phyloP scores from a whole-genome alignment of 1,140 invertebrate species.

The Drosophila miranda region DNA sequence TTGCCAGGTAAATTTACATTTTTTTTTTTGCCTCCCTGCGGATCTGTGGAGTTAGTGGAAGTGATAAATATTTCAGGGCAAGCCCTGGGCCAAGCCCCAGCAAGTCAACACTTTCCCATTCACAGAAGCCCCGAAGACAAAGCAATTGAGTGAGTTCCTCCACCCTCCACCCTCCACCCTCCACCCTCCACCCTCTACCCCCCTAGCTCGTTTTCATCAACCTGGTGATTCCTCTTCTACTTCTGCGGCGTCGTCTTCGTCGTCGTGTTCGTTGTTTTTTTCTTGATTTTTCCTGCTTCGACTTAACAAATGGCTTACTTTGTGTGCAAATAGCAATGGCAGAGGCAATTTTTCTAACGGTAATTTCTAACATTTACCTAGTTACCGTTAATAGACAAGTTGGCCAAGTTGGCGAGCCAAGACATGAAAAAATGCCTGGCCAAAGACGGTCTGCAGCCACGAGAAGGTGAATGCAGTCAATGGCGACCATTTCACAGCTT shows the following conservation, averaged over 20 bases:
- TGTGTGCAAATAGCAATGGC: conserved; percentile 49
- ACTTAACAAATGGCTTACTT: conserved; percentile 57
- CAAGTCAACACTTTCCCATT: conserved; percentile 51
- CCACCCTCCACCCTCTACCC: no score
- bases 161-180: no score
- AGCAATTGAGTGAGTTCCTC: neutral
- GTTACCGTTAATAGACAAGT: conserved; percentile 80
- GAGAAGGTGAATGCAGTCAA: conserved; percentile 10
- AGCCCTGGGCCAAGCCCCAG: neutral
- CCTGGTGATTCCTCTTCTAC: conserved; percentile 11
- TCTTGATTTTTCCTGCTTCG: conserved; percentile 15
- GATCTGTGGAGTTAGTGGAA: conserved; percentile 36
- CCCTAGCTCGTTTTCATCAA: neutral
- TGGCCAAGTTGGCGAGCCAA: conserved; percentile 74
- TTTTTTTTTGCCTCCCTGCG: conserved; percentile 11
- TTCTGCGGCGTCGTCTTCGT: neutral
- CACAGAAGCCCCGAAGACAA: conserved; percentile 18
- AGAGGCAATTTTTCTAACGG: conserved; percentile 76
- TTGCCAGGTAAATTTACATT: conserved; percentile 27
- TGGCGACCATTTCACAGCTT: conserved; percentile 71
- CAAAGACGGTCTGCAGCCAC: neutral
- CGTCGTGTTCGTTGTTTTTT: neutral
- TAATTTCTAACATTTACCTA: conserved; percentile 77
- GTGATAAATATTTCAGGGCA: conserved; percentile 35
- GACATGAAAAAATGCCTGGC: conserved; percentile 65